Evolutionary conservation across 2,113 vertebrate genomes (phyloP), one percentile per base, ranked within the genome.

Genomic region (Chunga burmeisteri): DNA sequence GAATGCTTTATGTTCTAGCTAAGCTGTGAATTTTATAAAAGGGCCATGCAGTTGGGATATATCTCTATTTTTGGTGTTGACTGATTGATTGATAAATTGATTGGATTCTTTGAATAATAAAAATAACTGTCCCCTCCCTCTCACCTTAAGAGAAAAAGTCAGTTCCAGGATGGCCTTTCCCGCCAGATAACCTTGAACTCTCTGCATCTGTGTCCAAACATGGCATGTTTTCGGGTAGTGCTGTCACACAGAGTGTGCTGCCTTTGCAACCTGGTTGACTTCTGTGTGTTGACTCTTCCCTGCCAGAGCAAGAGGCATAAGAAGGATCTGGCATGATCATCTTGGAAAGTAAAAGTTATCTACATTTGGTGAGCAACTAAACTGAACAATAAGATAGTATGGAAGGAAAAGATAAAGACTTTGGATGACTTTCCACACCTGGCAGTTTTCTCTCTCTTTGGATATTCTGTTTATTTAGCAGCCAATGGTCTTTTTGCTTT

Each of bases 1-100:
- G 85, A 85, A 81, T 75, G 71, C 63, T 93, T 93, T 94, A 50
- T 42, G 44, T 70, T 70, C 81, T 83, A 70, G 84, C 68, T 49
- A 92, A 96, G 87, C 96, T 97, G 96, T 96, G 97, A 97, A 95
- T 97, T 97, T 96, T 92, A 82, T 96, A 93, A 91, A 89, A 94
- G 84, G 85, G 91, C 53, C 91, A 1, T 90, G 70, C n/a, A 74
- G 61, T 73, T 82, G 79, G 82, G 86, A 89, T 72, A 86, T 40
- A 95, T 26, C 50, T 95, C 46, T 96, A 91, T 96, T 97, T 96
- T 97, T 93, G 80, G 26, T 87, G 80, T 40, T 14, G 30, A 89
- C 34, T 56, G 52, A 47, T 16, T 67, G 79, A 53, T 36, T 32
- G 71, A 47, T 42, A 46, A 80, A 84, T 52, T 49, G 2, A 44